Evolutionary conservation across 2,888 invertebrate species (phyloP), one percentile per base, ranked within the genome.

Genomic region (Stenoptilia bipunctidactyla): DNA sequence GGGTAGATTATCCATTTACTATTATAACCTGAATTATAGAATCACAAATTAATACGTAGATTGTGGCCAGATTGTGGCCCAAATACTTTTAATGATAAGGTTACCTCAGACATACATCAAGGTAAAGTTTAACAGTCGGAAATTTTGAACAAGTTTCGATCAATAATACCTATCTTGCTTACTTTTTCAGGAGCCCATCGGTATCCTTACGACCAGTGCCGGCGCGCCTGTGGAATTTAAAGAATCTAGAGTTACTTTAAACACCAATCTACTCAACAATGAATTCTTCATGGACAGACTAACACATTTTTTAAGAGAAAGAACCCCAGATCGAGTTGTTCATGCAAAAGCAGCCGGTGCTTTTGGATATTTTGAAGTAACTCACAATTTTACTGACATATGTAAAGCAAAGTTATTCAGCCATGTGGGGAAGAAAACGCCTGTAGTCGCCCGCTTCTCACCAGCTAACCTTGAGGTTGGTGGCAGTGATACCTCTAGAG

Each of bases 261-360:
- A 96, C 0, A 87, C 89, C 0, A 80, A 88, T 20, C 79, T 96
- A 2, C 66, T 96, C 6, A 91, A 94, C 64, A 96, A 96, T 70
- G 87, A 88, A 47, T 87, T 88, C 37, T 89, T 88, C 46, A 55
- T 92, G 38, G 92, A 92, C 52, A 90, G 91, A 58, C 68, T 92
- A 47, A 85, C 90, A 0, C 91, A 94, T 61, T 94, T 96, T 55
- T 88, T 89, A 57, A 83, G 94, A 10, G 96, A 96, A 68, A 86
- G 95, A 39, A 95, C 96, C 53, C 95, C 95, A 0, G 95, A 96
- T 62, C 86, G 95, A 47, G 93, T 94, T 0, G 94, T 93, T 1
- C 94, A 94, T 65, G 94, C 95, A 1, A 96, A 96, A 72, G 96
- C 94, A 48, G 92, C 91, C 36, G 93, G 91, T 33, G 91, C 91